A percentile compares a stretch with the other conserved stretches of the same genome.
phyloP scores from a whole-genome alignment of 2,113 vertebrate species.

The Panurus biarmicus region DNA sequence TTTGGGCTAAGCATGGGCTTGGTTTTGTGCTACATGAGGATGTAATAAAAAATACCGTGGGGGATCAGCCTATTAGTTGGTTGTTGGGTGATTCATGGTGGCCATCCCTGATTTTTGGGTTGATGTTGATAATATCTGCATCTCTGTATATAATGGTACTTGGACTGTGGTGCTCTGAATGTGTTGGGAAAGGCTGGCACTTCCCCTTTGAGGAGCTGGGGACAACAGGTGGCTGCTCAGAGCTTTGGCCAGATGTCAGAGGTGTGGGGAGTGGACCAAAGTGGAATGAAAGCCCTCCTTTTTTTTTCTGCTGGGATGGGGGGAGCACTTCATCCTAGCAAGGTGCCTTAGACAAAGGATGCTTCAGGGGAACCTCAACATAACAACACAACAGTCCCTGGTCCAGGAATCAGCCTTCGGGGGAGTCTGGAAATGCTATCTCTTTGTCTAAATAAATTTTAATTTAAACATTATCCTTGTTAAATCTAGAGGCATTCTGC shows the following conservation, averaged over 20 bases:
- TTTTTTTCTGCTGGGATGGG: background rate
- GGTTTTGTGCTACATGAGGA: background rate
- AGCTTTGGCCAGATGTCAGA: background rate
- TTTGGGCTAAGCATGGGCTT: background rate
- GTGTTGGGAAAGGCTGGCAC: background rate
- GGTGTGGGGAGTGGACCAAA: background rate
- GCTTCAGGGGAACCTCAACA: background rate
- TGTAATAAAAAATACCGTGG: rapidly evolving
- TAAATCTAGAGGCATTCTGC: slow-evolving; percentile 18
- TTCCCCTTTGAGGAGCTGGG: background rate
- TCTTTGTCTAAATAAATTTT: slow-evolving; percentile 51
- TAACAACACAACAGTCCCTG: background rate
- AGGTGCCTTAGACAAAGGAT: background rate
- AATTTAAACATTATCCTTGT: slow-evolving; percentile 40
- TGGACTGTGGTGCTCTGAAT: background rate
- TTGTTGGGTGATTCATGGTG: background rate
- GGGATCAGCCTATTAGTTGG: rapidly evolving
- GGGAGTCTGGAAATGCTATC: background rate
- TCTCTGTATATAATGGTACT: rapidly evolving
- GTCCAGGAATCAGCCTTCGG: background rate
- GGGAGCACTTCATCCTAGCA: background rate
- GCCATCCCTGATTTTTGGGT: background rate
- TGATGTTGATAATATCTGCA: background rate
- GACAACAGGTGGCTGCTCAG: background rate
- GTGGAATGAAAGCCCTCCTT: background rate